Evolutionary conservation across 2,113 vertebrate species (phyloP), one percentile per base, ranked within the genome.

Genomic region (Candoia aspera): DNA sequence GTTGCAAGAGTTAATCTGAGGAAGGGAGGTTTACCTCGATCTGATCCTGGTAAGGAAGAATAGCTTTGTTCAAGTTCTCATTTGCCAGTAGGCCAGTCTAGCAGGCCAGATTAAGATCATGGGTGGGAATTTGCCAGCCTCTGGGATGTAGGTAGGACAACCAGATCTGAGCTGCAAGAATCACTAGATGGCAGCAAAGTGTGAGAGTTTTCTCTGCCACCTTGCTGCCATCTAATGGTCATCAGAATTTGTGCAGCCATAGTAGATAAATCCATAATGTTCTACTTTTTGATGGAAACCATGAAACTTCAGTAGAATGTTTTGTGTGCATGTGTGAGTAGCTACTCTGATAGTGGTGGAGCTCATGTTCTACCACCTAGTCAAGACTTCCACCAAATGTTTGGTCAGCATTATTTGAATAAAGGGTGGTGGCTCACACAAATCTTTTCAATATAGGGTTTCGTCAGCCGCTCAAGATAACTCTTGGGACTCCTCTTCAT

Each of bases 401-500:
- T 79, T 21, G 33, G 29, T 46, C n/a, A 54, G 23, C 9, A 21
- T 60, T n/a, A 21, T 12, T 49, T 17, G 24, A 64, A 9, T 21
- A n/a, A 23, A 54, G 26, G 26, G 49, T 79, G 2, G n/a, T 12
- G 23, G 37, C 26, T 8, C 24, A 19, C 79, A 37, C 54, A 13
- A 55, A 59, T 86, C 8, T 19, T 88, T 94, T 91, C 42, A 33
- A 58, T 23, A 4, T 91, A 97, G 96, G 95, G 93, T 93, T 95
- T 54, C 94, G 79, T 88, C 89, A 91, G 0, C 92, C 95, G 84
- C 84, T 92, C 11, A 90, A 94, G 60, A 60, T 97, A 3, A 95
- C 92, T 26, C 86, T 97, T 37, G 97, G 97, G 0, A 96, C 93
- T 33, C 95, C 97, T 8, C 90, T 97, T 84, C 95, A 93, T 62